Conservation (phyloP, 2,113 vertebrate species). For the Phrynocephalus versicolor region DNA sequence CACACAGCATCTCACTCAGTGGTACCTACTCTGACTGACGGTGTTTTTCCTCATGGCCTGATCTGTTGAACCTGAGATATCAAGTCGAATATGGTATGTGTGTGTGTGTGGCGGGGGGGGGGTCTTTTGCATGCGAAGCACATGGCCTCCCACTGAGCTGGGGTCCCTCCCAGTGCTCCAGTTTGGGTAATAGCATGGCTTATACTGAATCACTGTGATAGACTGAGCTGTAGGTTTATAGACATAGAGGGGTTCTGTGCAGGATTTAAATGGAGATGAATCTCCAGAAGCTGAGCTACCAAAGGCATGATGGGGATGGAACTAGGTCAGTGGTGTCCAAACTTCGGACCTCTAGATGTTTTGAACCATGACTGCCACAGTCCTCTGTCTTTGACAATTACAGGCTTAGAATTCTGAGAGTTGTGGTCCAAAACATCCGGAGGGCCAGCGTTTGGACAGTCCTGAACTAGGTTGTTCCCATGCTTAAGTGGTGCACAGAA, state of each 20-base stretch:
- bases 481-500: too few relatives aligned
- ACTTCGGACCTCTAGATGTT: too few relatives aligned
- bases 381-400: fast-evolving
- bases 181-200: not conserved
- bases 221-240: not conserved
- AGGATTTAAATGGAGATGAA: not conserved
- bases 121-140: not conserved
- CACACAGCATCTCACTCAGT: too few relatives aligned
- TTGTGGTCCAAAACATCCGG: too few relatives aligned
- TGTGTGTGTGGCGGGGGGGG: too few relatives aligned
- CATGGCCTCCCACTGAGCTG: not conserved
- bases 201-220: not conserved
- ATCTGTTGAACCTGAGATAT: not conserved
- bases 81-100: not conserved
- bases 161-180: not conserved
- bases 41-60: not conserved
- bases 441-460: too few relatives aligned
- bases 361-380: not conserved
- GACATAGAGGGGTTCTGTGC: not conserved
- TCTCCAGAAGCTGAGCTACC: not conserved
- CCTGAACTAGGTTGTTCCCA: too few relatives aligned
- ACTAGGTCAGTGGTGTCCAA: too few relatives aligned
- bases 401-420: too few relatives aligned
- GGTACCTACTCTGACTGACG: not conserved
- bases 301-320: not conserved